phyloP scores from a whole-genome alignment of 2,797 vertebrate genomes.

The Rhinella marina region DNA sequence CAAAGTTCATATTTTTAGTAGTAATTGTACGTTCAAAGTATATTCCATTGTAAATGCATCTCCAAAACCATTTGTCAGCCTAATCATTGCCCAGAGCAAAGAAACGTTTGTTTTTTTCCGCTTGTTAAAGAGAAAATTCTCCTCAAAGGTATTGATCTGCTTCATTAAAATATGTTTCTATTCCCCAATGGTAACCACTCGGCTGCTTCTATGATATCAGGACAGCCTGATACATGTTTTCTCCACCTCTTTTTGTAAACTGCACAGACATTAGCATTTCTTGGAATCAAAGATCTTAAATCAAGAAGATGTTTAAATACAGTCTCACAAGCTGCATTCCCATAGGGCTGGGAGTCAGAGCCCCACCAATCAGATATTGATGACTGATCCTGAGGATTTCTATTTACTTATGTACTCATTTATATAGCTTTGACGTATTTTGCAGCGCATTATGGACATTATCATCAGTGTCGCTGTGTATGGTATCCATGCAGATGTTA shows the following conservation, averaged over 20 bases:
- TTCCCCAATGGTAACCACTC: not conserved
- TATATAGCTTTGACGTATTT: too few relatives aligned
- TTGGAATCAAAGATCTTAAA: not conserved
- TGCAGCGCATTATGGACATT: too few relatives aligned
- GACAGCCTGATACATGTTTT: not conserved
- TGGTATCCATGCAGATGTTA: too few relatives aligned
- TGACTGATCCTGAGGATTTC: too few relatives aligned
- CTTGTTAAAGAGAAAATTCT: not conserved
- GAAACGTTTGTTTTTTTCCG: not conserved
- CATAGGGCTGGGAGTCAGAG: too few relatives aligned
- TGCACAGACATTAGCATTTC: not conserved
- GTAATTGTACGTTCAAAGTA: not conserved
- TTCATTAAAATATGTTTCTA: slow-evolving; percentile 5
- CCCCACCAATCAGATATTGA: too few relatives aligned
- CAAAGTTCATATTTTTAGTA: too few relatives aligned
- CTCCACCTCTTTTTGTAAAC: not conserved
- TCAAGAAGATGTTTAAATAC: not conserved
- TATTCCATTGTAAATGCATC: not conserved
- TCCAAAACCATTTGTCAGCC: not conserved
- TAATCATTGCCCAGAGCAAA: too few relatives aligned
- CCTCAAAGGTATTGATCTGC: not conserved
- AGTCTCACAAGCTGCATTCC: not conserved
- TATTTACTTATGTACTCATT: too few relatives aligned
- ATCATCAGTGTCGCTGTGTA: too few relatives aligned
- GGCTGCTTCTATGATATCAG: not conserved